Evolutionary conservation across 2,113 vertebrate genomes (phyloP).

Genomic region (Halichoeres trimaculatus): DNA sequence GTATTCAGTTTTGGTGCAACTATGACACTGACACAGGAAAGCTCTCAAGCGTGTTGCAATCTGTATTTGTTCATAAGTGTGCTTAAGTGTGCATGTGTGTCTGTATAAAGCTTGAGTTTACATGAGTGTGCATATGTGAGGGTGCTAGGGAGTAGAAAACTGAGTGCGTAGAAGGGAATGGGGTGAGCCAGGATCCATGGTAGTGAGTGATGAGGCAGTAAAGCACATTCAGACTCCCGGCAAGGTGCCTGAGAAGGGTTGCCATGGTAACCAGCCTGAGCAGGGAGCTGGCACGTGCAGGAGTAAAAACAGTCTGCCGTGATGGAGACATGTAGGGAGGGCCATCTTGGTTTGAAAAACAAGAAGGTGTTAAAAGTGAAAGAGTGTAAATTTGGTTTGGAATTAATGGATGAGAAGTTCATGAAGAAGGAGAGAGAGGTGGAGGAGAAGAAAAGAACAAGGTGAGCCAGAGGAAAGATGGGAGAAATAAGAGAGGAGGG

Average conservation of each 20-base stretch:
- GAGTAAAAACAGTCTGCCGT: slow-evolving; percentile 61
- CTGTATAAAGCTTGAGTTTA: too few species aligned
- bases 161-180: slow-evolving; percentile 58
- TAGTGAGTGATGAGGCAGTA: slow-evolving; percentile 73
- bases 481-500: slow-evolving; percentile 26
- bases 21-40: slow-evolving; percentile 61
- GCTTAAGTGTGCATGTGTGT: slow-evolving; percentile 31
- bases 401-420: slow-evolving; percentile 34
- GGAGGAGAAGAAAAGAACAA: slow-evolving; percentile 27
- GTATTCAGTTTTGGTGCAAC: slow-evolving; percentile 63
- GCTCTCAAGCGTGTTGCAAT: slow-evolving; percentile 32
- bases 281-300: slow-evolving; percentile 63
- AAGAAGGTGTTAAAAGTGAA: slow-evolving; percentile 10
- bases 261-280: slow-evolving; percentile 63
- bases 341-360: slow-evolving; percentile 21
- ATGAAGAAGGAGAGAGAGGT: slow-evolving; percentile 23
- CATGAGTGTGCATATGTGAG: slow-evolving; percentile 29
- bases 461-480: slow-evolving; percentile 12
- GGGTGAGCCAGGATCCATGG: slow-evolving; percentile 61
- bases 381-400: slow-evolving; percentile 11
- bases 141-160: slow-evolving; percentile 50
- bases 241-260: slow-evolving; percentile 69
- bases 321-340: slow-evolving; percentile 44
- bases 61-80: slow-evolving; percentile 52
- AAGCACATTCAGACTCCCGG: slow-evolving; percentile 67